Percentiles rank a stretch among this genome's conserved stretches.
Conservation (phyloP, 1,140 invertebrate species). For the Drosophila repleta region DNA sequence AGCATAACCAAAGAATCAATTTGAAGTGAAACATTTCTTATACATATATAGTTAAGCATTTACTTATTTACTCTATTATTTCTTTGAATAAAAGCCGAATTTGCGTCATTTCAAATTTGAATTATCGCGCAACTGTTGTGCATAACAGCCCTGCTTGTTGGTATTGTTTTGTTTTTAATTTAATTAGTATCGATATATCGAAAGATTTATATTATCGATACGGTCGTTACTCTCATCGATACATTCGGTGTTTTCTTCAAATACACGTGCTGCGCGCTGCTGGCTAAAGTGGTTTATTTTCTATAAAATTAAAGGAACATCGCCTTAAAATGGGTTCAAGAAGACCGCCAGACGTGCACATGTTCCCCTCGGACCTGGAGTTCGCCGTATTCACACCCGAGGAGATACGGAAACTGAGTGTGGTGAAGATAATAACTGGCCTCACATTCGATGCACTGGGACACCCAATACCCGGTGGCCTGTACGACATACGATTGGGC, state of each 20-base stretch:
- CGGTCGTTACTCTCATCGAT: not conserved
- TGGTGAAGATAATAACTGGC: constrained; percentile 92
- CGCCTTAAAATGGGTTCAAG: constrained; percentile 57
- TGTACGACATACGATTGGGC: constrained; percentile 93
- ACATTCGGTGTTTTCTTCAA: constrained; percentile 14
- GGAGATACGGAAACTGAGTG: constrained; percentile 94
- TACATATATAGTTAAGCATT: constrained; percentile 18
- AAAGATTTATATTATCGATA: not conserved
- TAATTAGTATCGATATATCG: not conserved
- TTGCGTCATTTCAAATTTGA: not conserved
- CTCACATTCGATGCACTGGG: constrained; percentile 94
- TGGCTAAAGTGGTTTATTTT: constrained; percentile 6
- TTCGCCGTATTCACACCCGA: constrained; percentile 91
- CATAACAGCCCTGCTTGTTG: constrained; percentile 16
- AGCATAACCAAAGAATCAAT: constrained; percentile 50
- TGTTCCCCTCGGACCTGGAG: constrained; percentile 84
- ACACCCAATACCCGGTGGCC: constrained; percentile 91
- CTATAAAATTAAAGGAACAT: constrained; percentile 1
- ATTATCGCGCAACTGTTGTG: not conserved
- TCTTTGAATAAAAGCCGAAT: constrained; percentile 32
- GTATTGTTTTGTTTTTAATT: not conserved
- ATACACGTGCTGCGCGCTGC: constrained; percentile 41
- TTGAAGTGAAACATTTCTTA: constrained; percentile 10
- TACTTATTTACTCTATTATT: constrained; percentile 38
- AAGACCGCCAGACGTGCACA: constrained; percentile 54